Conservation (phyloP, 2,888 invertebrate genomes). For the Megastigmus dorsalis region DNA sequence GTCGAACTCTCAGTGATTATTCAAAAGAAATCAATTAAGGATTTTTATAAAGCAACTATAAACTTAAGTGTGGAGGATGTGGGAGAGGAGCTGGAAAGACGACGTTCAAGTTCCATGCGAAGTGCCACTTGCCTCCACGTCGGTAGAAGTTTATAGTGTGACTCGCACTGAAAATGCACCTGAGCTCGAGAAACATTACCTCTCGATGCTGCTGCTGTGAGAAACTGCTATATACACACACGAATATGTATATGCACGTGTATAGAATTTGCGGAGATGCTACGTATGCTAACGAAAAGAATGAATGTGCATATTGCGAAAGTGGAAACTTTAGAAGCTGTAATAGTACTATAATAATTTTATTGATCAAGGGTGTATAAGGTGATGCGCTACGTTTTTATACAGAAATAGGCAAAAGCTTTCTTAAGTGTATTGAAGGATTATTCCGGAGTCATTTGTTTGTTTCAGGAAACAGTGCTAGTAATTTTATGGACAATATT, state of each 20-base stretch:
- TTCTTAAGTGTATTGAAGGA: too few species aligned
- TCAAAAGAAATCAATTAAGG: too few species aligned
- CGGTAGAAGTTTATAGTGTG: constrained; percentile 22
- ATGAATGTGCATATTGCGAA: constrained; percentile 6
- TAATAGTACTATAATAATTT: too few species aligned
- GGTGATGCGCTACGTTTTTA: too few species aligned
- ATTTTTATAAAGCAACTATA: too few species aligned
- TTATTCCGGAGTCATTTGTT: too few species aligned
- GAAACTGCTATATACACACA: background rate
- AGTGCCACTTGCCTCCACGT: constrained; percentile 44
- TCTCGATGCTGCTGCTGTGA: background rate
- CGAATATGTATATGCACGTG: background rate
- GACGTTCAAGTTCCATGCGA: constrained; percentile 42
- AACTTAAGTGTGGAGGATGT: too few species aligned
- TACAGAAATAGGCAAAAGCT: too few species aligned
- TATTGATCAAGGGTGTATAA: too few species aligned
- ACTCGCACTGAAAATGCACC: constrained; percentile 45
- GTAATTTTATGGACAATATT: too few species aligned
- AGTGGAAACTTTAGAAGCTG: constrained; percentile 3
- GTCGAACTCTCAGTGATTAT: background rate
- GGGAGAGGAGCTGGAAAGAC: too few species aligned
- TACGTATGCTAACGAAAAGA: background rate
- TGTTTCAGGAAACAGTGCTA: too few species aligned
- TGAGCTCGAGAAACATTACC: constrained; percentile 26
- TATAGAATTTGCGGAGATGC: background rate